A percentile compares a stretch with the other conserved stretches of the same genome.
Conservation (phyloP, 2,113 vertebrate species). For the Cacatua alba region DNA sequence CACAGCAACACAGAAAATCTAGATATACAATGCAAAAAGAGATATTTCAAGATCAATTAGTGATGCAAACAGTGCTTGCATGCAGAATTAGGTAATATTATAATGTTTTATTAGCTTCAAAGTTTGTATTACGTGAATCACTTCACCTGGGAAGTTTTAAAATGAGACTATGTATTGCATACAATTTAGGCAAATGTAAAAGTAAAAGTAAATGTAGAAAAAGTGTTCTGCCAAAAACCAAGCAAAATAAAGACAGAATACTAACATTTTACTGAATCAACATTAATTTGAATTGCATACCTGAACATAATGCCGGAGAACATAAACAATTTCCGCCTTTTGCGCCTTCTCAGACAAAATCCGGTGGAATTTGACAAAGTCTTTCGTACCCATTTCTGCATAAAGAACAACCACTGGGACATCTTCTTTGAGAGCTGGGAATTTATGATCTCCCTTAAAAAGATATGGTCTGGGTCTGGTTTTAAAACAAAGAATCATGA, state of each 20-base stretch:
- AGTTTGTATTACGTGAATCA: not conserved
- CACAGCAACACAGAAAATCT: not conserved
- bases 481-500: slow-evolving; percentile 44
- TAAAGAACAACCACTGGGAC: slow-evolving; percentile 90
- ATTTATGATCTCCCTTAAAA: slow-evolving; percentile 90
- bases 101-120: not conserved
- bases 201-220: not conserved
- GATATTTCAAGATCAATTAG: not conserved
- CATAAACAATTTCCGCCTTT: slow-evolving; percentile 84
- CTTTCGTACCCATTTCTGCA: slow-evolving; percentile 93
- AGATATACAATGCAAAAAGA: not conserved
- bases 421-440: slow-evolving; percentile 80
- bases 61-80: not conserved
- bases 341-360: slow-evolving; percentile 83
- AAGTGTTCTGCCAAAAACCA: not conserved
- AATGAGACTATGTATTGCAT: not conserved
- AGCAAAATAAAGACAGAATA: not conserved
- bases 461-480: slow-evolving; percentile 89
- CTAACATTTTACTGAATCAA: not conserved
- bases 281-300: slow-evolving; percentile 73
- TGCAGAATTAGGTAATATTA: not conserved
- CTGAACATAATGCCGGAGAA: slow-evolving; percentile 91
- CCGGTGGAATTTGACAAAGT: slow-evolving; percentile 89
- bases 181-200: not conserved
- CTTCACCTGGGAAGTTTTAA: not conserved